Conservation (phyloP, 1,140 invertebrate genomes). For the Mya arenaria region DNA sequence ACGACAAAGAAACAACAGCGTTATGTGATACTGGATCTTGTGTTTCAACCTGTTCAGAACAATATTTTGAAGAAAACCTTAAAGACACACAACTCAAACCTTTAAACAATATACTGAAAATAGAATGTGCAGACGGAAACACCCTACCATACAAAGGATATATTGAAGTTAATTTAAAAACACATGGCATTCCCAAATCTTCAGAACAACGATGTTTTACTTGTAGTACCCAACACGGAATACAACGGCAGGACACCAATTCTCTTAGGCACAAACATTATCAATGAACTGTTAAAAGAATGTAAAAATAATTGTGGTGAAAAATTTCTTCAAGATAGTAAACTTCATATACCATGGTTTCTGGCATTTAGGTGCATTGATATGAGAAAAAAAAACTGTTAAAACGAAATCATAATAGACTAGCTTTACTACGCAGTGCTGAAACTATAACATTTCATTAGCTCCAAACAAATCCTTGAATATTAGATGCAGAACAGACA, state of each 20-base stretch:
- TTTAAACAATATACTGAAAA: neutral
- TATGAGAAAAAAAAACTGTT: neutral
- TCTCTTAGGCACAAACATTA: conserved; percentile 10
- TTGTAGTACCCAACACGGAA: neutral
- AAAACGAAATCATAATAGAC: neutral
- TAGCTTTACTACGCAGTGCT: conserved; percentile 4
- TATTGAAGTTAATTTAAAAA: conserved; percentile 14
- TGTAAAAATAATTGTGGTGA: conserved; percentile 19
- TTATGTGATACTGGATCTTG: conserved; percentile 8
- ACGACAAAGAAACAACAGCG: neutral
- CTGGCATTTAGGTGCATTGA: conserved; percentile 9
- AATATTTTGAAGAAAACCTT: conserved; percentile 11
- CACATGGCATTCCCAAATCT: conserved; percentile 2
- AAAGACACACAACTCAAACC: neutral
- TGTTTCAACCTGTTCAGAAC: conserved; percentile 1
- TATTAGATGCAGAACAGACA: conserved; percentile 18
- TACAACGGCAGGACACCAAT: conserved; percentile 15
- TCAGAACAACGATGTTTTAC: neutral
- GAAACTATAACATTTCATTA: conserved; percentile 6
- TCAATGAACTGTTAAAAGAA: neutral
- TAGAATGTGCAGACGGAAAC: too few relatives aligned
- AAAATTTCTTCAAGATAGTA: conserved; percentile 3
- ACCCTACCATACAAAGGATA: conserved; percentile 1
- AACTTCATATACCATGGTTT: neutral
- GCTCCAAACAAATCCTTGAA: conserved; percentile 5